phyloP scores from a whole-genome alignment of 2,797 vertebrate genomes.

The Tachyglossus aculeatus region DNA sequence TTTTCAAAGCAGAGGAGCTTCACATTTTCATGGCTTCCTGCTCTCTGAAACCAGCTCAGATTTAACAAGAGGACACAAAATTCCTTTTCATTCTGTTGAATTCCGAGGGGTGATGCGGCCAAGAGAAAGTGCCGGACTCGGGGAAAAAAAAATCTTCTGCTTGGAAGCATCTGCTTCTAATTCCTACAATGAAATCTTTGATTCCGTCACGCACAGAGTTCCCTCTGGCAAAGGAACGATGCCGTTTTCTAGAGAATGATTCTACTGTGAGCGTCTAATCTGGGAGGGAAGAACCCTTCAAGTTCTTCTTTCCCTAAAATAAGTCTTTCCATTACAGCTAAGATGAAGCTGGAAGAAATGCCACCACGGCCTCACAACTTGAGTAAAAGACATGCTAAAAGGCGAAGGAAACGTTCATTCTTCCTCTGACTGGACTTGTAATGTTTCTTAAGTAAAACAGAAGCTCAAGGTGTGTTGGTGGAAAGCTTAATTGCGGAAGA shows the following conservation, averaged over 20 bases:
- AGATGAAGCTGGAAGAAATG: no score
- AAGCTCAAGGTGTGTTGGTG: no score
- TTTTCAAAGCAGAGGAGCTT: constrained; percentile 24
- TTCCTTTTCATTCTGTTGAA: constrained; percentile 59
- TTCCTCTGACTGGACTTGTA: no score
- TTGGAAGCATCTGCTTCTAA: constrained; percentile 90
- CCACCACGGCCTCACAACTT: no score
- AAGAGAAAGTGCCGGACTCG: constrained; percentile 82
- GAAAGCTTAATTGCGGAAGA: no score
- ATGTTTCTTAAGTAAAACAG: no score
- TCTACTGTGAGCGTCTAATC: constrained; percentile 28
- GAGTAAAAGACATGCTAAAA: no score
- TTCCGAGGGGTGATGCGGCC: constrained; percentile 60
- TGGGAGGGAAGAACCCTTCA: neutral
- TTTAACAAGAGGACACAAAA: constrained; percentile 60
- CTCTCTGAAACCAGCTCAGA: constrained; percentile 30
- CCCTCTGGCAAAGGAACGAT: constrained; percentile 12
- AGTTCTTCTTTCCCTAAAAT: neutral
- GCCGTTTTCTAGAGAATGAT: constrained; percentile 20
- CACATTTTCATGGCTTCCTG: constrained; percentile 14
- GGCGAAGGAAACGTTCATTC: no score
- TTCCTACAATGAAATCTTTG: constrained; percentile 82
- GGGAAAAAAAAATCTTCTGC: constrained; percentile 84
- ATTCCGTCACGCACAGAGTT: constrained; percentile 47
- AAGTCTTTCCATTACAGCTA: neutral